Conservation (phyloP, 2,113 vertebrate species). For the Triplophysa rosa region DNA sequence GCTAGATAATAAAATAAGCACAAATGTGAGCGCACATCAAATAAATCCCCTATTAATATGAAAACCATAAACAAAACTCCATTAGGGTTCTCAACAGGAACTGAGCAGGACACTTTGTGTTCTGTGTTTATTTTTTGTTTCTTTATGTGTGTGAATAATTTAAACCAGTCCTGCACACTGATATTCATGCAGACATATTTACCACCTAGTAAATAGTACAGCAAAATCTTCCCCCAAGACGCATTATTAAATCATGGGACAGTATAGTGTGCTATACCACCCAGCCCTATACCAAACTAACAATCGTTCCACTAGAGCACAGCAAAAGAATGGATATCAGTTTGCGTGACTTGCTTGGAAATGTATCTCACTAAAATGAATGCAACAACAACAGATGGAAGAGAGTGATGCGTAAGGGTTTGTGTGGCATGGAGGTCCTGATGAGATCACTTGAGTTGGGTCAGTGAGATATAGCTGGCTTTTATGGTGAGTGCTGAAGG, state of each 20-base stretch:
- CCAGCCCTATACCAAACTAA: not conserved
- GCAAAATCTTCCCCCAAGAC: not conserved
- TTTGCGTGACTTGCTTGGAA: not conserved
- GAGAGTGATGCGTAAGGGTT: conserved; percentile 4
- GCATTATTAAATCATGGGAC: not conserved
- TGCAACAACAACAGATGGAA: not conserved
- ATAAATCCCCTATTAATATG: too few relatives aligned
- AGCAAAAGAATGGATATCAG: not conserved
- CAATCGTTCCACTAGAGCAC: not conserved
- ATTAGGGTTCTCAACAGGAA: too few relatives aligned
- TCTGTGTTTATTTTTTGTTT: too few relatives aligned
- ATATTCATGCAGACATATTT: too few relatives aligned
- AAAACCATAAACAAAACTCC: too few relatives aligned
- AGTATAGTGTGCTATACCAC: too few relatives aligned
- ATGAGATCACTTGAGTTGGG: conserved; percentile 43
- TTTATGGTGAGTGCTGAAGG: conserved; percentile 57
- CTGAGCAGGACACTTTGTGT: too few relatives aligned
- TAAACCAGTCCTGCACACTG: too few relatives aligned
- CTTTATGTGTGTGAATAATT: too few relatives aligned
- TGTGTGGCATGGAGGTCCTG: conserved; percentile 4
- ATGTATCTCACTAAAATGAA: conserved; percentile 29
- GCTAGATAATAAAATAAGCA: too few relatives aligned
- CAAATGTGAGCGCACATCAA: too few relatives aligned
- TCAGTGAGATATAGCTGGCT: conserved; percentile 50
- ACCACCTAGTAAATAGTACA: too few relatives aligned